A percentile compares a stretch with the other conserved stretches of the same genome.
Evolutionary conservation across 1,140 invertebrate genomes (phyloP).

Genomic region (Gyrodactylus salaris): DNA sequence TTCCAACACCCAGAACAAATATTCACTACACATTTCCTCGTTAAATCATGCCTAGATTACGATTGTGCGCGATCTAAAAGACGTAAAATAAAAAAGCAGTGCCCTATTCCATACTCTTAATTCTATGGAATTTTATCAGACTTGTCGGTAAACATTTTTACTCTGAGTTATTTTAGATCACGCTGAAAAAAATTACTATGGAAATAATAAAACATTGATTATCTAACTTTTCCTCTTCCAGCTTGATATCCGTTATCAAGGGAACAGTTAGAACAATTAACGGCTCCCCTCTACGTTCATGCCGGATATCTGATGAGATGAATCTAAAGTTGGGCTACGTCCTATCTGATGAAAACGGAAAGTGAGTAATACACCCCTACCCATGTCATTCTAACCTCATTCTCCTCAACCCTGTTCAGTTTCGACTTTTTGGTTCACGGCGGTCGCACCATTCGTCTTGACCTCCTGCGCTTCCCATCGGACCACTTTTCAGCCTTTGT

Average conservation of each 20-base stretch:
- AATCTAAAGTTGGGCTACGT: neutral
- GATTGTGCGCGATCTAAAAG: no score
- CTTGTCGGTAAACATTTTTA: no score
- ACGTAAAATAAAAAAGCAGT: no score
- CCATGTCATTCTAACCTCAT: neutral
- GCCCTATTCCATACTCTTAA: no score
- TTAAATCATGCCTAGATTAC: no score
- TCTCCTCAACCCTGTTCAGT: neutral
- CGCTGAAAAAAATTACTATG: no score
- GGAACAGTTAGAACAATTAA: neutral
- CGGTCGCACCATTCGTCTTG: neutral
- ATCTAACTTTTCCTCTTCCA: no score
- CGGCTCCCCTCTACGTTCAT: neutral
- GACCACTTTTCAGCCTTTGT: neutral
- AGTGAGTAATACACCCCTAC: neutral
- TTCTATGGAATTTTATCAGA: no score
- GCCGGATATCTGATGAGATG: neutral
- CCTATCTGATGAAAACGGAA: neutral
- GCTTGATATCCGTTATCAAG: neutral
- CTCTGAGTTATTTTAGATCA: no score
- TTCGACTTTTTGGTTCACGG: neutral
- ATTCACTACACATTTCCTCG: no score
- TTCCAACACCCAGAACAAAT: no score
- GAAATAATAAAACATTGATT: no score
- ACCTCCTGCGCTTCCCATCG: neutral